Evolutionary conservation across 2,797 vertebrate species (phyloP), one percentile per base, ranked within the genome.

Genomic region (Ctenosaura bakeri): DNA sequence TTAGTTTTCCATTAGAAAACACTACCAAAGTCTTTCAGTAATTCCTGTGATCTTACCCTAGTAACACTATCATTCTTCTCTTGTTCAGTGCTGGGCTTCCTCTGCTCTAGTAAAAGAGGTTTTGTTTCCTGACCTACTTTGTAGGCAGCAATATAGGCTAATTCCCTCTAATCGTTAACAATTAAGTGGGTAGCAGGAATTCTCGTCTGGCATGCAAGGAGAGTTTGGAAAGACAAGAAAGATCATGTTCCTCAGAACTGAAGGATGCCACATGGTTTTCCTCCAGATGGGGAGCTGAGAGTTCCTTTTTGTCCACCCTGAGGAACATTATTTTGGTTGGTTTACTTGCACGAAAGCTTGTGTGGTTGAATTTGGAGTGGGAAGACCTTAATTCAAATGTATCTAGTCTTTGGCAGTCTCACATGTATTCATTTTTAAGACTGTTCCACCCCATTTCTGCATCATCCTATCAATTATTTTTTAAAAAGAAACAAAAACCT

Each of bases 71-170:
- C 52, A 1, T 9, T n/a, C 46, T 76, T 74, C 69, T 82, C 71
- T 54, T 80, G 26, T 81, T 76, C 18, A 64, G 9, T 22, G 9
- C 10, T 35, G 16, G 78, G 46, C 62, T 50, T 89, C 13, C 7
- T 71, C 24, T 35, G 8, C 24, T 6, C 29, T 32, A 46, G 71
- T 18, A 2, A 56, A 54, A 29, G 52, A 3, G 9, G 38, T 42
- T 59, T 22, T 78, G 7, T 86, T 89, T 77, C 46, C 22, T 86
- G 90, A 78, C 90, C 87, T 78, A 86, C 50, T 89, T 87, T 38
- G 73, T 78, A 20, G 81, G 26, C 62, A 59, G 85, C 14, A 20
- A 79, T 78, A 82, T 79, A 87, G 62, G 84, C 52, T 87, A 91
- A 91, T 83, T 32, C 88, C 62, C 59, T 87, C 88, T 89, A 83